phyloP scores from a whole-genome alignment of 2,888 invertebrate genomes.

The Apodemia hepburni region DNA sequence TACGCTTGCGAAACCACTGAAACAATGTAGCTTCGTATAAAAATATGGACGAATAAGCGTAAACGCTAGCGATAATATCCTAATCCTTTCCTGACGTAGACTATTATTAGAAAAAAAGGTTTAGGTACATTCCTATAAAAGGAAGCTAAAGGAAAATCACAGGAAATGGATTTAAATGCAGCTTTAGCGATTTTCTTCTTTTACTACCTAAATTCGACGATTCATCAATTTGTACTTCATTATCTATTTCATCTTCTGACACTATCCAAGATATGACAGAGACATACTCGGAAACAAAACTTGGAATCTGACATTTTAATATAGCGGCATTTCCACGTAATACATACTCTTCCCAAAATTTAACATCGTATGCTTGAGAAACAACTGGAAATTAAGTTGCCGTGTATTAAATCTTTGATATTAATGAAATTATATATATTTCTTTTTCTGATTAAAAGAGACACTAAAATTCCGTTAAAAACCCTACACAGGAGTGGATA shows the following conservation, averaged over 20 bases:
- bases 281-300: constrained; percentile 95
- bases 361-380: constrained; percentile 92
- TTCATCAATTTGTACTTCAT: constrained; percentile 58
- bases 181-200: background rate
- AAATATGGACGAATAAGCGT: constrained; percentile 28
- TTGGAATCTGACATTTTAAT: constrained; percentile 95
- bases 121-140: background rate
- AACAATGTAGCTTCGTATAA: constrained; percentile 58
- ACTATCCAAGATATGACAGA: constrained; percentile 92
- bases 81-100: background rate
- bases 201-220: constrained; percentile 56
- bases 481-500: constrained; percentile 14
- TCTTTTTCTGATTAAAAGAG: background rate
- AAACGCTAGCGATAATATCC: constrained; percentile 22
- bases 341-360: constrained; percentile 96
- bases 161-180: constrained; percentile 2
- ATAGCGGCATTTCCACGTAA: constrained; percentile 94
- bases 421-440: background rate
- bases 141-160: constrained; percentile 1
- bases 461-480: background rate
- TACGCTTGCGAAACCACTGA: constrained; percentile 95
- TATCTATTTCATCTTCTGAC: constrained; percentile 82
- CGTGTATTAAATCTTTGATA: background rate
- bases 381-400: constrained; percentile 85
- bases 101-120: background rate